phyloP scores from a whole-genome alignment of 1,140 invertebrate species.

The Platyscapa corneri region DNA sequence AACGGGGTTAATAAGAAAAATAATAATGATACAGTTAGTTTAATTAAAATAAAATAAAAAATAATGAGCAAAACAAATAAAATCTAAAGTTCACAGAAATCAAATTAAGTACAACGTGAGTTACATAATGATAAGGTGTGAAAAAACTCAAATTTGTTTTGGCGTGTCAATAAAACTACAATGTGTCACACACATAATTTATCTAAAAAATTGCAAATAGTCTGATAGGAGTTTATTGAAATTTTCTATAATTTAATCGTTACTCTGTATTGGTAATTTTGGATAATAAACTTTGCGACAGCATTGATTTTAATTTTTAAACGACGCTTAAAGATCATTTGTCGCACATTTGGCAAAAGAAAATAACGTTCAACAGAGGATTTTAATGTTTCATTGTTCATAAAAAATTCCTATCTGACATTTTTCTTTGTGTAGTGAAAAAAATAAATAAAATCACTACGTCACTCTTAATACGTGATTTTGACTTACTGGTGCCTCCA shows the following conservation, averaged over 20 bases:
- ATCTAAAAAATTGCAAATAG: constrained; percentile 45
- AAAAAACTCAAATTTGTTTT: neutral
- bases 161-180: constrained; percentile 34
- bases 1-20: neutral
- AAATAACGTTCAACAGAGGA: neutral
- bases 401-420: constrained; percentile 34
- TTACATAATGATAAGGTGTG: constrained; percentile 16
- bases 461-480: constrained; percentile 68
- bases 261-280: too few relatives aligned
- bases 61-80: constrained; percentile 16
- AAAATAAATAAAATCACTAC: constrained; percentile 60
- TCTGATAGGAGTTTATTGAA: constrained; percentile 27
- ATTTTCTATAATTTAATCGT: too few relatives aligned
- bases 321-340: neutral
- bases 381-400: neutral
- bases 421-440: constrained; percentile 35
- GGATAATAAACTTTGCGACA: too few relatives aligned
- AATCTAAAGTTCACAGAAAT: neutral
- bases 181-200: constrained; percentile 40
- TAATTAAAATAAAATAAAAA: neutral
- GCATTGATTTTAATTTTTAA: neutral
- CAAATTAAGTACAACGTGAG: constrained; percentile 25
- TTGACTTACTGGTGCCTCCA: constrained; percentile 91
- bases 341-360: neutral
- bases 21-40: constrained; percentile 34